Evolutionary conservation across 2,113 vertebrate genomes (phyloP), one percentile per base, ranked within the genome.

Genomic region (Cyprinodon variegatus): DNA sequence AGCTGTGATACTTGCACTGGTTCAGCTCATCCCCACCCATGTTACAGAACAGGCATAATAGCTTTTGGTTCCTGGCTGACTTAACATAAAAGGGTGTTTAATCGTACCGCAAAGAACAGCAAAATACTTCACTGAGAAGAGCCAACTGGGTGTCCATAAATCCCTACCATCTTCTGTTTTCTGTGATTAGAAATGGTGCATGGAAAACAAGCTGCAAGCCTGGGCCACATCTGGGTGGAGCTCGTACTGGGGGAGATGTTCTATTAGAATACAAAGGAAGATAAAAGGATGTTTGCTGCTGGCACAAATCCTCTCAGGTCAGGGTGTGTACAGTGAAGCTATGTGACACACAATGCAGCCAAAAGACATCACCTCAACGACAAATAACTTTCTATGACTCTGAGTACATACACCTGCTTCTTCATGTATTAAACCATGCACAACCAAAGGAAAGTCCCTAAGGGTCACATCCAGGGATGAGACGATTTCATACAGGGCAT

Each of bases 381-480:
- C 62, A 83, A 84, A 89, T 41, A 68, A 65, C 11, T 70, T 81
- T 20, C 82, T 84, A 68, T 72, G 46, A 29, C 40, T 78, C 41
- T 76, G 17, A 40, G 77, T 65, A 83, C 63, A 88, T 81, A 90
- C 85, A 91, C 89, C 87, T 91, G 83, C 13, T 46, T 46, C 48
- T 39, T 20, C 29, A 64, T 69, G 72, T 59, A 48, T 48, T 9
- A 50, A 61, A 60, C 0, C 0, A 13, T 46, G 61, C n/a, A 2
- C 29, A 46, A 53, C 48, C 12, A 15, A 53, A 53, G 48, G 48
- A 60, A n/a, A 12, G 41, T 5, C 17, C 36, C n/a, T 15, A 15
- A 20, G 39, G 7, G 29, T 45, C 43, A 63, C 39, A 65, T 53
- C 20, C 11, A 46, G 61, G 46, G 39, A 66, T 10, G 4, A 57